Base-by-base conservation (phyloP, 2,888 invertebrate genomes). In the Saturnia pavonia region DNA sequence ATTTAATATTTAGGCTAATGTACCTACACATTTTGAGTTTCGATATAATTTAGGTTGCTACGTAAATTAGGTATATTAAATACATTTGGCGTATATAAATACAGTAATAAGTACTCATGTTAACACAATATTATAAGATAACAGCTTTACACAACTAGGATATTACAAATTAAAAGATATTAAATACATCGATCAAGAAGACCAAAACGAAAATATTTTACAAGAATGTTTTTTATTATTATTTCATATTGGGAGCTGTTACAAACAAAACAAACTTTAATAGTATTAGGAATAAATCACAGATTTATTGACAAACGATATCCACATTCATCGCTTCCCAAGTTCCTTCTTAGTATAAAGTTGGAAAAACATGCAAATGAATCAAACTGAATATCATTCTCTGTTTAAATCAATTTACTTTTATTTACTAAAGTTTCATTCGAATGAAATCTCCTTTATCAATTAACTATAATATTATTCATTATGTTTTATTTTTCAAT, bases 261-360 rank as follows among this genome's bases (percentile, higher is more conserved):
- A 48, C 22, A 69, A 69, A 65, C 63, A 27, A 66, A 51, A 51
- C 40, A 65, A 65, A 70, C 71, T 75, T 72, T 54, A 72, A 43
- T 70, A 71, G 63, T 40, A 34, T 34, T 69, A 45, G 19, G 40
- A 75, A 77, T 77, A 77, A 77, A 75, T 84, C 76, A 80, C 73
- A 73, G 71, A 84, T 84, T 85, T 85, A 88, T 86, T 79, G 80
- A 74, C 73, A 77, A 77, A 85, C 83, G 83, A 87, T 83, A 82
- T 88, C 88, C 86, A 83, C 77, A 43, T 67, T 54, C 45, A 9
- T 40, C 54, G 25, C 12, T 34, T 22, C 57, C 66, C 68, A 63
- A 57, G 45, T 67, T 54, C 27, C 57, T 45, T 57, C 43, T 63
- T 60, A 48, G 48, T 40, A 57, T 66, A 57, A 27, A 67, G 42